These are phyloP conservation scores for Armadillidium nasatum DNA, from an alignment of 1,140 invertebrate species.

Conservation along the genomic window DNA sequence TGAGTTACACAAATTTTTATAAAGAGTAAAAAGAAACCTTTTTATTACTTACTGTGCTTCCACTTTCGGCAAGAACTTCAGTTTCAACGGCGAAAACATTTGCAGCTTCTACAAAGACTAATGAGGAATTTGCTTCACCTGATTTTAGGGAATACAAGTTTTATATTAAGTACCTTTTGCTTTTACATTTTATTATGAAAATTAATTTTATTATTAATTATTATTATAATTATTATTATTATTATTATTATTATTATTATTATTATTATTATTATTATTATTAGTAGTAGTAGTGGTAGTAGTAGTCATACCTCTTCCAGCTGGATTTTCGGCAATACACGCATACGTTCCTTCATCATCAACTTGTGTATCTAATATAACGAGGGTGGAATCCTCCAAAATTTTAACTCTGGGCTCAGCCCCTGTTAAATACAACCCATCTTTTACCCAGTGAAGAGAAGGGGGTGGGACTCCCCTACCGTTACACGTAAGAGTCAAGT, in stretches of 20 bases:
- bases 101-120: conserved; percentile 27
- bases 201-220: no score
- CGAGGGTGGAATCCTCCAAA: conserved; percentile 16
- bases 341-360: conserved; percentile 53
- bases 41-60: conserved; percentile 28
- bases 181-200: no score
- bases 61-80: conserved; percentile 25
- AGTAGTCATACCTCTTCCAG: conserved; percentile 47
- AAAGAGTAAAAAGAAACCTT: background rate
- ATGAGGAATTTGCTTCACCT: conserved; percentile 13
- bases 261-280: no score
- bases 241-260: no score
- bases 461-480: conserved; percentile 49
- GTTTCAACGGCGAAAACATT: conserved; percentile 19
- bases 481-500: conserved; percentile 49
- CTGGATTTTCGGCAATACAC: conserved; percentile 55
- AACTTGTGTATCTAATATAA: conserved; percentile 42
- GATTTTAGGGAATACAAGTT: background rate
- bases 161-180: no score
- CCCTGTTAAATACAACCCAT: conserved; percentile 36
- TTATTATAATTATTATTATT: no score
- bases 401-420: background rate
- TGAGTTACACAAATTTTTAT: no score
- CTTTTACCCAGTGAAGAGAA: conserved; percentile 49
- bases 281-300: background rate